Evolutionary conservation across 37 sponge, comb jelly and placozoan species (phyloP), one percentile per base, ranked within the genome.

Genomic region (Diacarnus erythraeanus): DNA sequence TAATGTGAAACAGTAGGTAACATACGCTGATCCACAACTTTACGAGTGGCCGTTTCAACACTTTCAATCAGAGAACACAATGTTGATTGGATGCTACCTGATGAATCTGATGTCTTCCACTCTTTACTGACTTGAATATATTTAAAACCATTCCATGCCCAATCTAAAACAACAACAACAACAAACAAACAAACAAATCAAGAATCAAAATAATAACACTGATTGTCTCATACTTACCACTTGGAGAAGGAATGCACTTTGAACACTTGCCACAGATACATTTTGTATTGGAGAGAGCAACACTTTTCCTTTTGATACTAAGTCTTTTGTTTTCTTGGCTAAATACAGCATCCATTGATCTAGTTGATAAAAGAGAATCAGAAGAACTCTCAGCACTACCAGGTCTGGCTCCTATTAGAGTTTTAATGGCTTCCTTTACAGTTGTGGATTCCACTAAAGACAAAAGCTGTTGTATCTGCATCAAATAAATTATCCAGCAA

Each of bases 61-160:
- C 37, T 63, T 26, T 86, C 84, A 37, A 86, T 57, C 26, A 91
- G 44, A 0, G 42, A 21, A 59, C 83, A 51, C 39, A 91, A 74
- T 18, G 30, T 40, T 26, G 78, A 12, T 23, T 86, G 83, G 38
- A 91, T 81, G 34, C 77, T 59, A 9, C 68, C 61, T 12, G 42
- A 38, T 29, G 87, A 75, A 25, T 78, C 78, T 63, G 80, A 82
- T 86, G 81, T 56, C 29, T 82, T 81, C 87, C 87, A 87, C 2
- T 77, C 77, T 70, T 56, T 71, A 60, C 91, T 91, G 61, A 91
- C 83, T 79, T 91, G 87, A 20, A 91, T 75, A 42, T 77, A 78
- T 18, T 66, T 54, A 3, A 23, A 77, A 42, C 91, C 91, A 69
- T 91, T 83, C 91, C 91, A 91, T 23, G 86, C 60, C 91, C 91